Conservation (phyloP, 1,140 invertebrate genomes). For the Probaryconus sp. region DNA sequence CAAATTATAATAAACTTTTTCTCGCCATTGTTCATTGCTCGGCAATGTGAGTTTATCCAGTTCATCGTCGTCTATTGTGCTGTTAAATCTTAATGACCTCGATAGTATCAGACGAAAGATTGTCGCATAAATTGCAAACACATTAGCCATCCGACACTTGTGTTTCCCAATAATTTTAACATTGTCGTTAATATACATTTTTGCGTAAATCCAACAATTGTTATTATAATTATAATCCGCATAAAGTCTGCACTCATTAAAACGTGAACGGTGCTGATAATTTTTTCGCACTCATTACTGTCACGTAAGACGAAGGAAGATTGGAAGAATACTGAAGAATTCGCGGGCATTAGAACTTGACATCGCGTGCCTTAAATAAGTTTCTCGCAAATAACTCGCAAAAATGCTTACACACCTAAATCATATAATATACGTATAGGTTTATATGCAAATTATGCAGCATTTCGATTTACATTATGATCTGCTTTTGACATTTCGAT, state of each 20-base stretch:
- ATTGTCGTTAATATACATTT: conserved; percentile 27
- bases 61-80: conserved; percentile 52
- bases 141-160: conserved; percentile 48
- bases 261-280: conserved; percentile 23
- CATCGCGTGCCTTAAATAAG: conserved; percentile 72
- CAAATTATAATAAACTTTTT: conserved; percentile 85
- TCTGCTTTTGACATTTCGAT: conserved; percentile 31
- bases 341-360: conserved; percentile 55
- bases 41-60: conserved; percentile 79
- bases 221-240: conserved; percentile 8
- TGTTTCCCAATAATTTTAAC: conserved; percentile 9
- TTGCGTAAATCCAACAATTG: not conserved
- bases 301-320: conserved; percentile 51
- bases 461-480: conserved; percentile 40
- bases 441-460: conserved; percentile 55
- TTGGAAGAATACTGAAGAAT: conserved; percentile 43
- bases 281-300: conserved; percentile 47
- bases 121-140: conserved; percentile 67
- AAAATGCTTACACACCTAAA: conserved; percentile 50
- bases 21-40: conserved; percentile 85
- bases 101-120: conserved; percentile 68
- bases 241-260: not conserved
- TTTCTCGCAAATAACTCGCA: conserved; percentile 61
- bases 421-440: conserved; percentile 27
- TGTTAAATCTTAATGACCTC: conserved; percentile 44